phyloP scores from a whole-genome alignment of 2,797 vertebrate genomes.

The Megaceryle alcyon region DNA sequence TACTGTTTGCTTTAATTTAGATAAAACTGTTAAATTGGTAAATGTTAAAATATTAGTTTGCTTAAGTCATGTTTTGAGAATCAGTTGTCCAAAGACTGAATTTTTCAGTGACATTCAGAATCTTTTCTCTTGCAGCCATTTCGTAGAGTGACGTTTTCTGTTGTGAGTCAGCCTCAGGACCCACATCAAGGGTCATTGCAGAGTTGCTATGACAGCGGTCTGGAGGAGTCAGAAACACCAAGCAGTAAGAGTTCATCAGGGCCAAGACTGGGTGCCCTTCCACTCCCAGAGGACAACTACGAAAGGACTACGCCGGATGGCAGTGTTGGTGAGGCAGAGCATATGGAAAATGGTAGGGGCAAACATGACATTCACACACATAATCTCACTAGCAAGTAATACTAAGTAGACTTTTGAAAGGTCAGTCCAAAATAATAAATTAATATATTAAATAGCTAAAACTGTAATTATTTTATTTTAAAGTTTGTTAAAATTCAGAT shows the following conservation, averaged over 20 bases:
- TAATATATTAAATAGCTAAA: constrained; percentile 57
- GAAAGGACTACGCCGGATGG: constrained; percentile 99
- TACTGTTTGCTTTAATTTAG: constrained; percentile 30
- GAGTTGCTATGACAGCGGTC: constrained; percentile 99
- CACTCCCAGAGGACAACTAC: constrained; percentile 99
- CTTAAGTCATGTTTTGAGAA: constrained; percentile 72
- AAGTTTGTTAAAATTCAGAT: constrained; percentile 51
- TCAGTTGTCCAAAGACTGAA: constrained; percentile 64
- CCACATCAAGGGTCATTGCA: constrained; percentile 99
- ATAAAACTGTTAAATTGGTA: constrained; percentile 40
- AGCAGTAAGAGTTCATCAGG: constrained; percentile 99
- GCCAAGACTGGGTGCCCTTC: constrained; percentile 97
- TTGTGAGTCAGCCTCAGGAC: constrained; percentile 99
- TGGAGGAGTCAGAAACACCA: constrained; percentile 99
- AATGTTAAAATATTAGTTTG: constrained; percentile 54
- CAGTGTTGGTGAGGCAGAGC: constrained; percentile 99
- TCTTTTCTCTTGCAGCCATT: constrained; percentile 99
- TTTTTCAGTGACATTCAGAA: constrained; percentile 91
- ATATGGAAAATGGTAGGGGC: constrained; percentile 99
- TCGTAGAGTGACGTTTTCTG: constrained; percentile 99
- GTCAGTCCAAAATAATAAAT: constrained; percentile 66
- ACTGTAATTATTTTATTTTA: constrained; percentile 50
- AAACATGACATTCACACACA: constrained; percentile 88
- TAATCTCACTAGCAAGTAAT: constrained; percentile 78
- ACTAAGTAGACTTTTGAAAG: constrained; percentile 71